A percentile compares a stretch with the other conserved stretches of the same genome.
These are phyloP conservation scores for Melikaiella ostensackeni DNA, from an alignment of 2,888 invertebrate genomes.

Conservation along the genomic window DNA sequence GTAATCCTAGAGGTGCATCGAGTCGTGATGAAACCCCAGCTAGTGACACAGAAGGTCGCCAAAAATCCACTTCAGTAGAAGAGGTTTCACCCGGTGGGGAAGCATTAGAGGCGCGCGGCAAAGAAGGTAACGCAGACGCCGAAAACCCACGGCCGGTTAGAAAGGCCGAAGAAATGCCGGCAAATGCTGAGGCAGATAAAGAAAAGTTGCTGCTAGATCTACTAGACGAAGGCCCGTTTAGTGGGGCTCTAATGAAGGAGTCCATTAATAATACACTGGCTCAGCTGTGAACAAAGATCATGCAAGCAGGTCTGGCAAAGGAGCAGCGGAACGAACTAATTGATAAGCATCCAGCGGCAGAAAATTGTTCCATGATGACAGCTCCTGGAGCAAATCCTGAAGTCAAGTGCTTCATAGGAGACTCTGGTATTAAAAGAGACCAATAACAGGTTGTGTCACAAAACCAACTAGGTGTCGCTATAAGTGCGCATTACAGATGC, in stretches of 20 bases:
- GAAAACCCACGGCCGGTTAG: no score
- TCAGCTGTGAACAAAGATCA: background rate
- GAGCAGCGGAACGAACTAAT: background rate
- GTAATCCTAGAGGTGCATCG: no score
- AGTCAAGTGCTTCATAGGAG: background rate
- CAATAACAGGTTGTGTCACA: background rate
- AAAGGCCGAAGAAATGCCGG: no score
- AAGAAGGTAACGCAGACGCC: no score
- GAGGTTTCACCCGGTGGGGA: no score
- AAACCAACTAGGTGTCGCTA: background rate
- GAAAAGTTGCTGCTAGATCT: no score
- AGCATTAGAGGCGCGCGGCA: no score
- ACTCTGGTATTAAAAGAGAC: background rate
- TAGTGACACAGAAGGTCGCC: no score
- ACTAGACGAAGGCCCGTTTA: no score
- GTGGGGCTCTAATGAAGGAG: background rate
- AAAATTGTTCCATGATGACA: background rate
- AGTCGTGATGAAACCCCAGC: no score
- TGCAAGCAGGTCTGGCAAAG: background rate
- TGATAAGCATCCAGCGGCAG: background rate
- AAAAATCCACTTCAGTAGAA: no score
- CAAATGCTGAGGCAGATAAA: no score
- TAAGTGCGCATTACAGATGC: background rate
- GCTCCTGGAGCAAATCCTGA: background rate
- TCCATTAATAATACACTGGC: background rate